phyloP scores from a whole-genome alignment of 2,888 invertebrate genomes.

The Yponomeuta plumbellus region DNA sequence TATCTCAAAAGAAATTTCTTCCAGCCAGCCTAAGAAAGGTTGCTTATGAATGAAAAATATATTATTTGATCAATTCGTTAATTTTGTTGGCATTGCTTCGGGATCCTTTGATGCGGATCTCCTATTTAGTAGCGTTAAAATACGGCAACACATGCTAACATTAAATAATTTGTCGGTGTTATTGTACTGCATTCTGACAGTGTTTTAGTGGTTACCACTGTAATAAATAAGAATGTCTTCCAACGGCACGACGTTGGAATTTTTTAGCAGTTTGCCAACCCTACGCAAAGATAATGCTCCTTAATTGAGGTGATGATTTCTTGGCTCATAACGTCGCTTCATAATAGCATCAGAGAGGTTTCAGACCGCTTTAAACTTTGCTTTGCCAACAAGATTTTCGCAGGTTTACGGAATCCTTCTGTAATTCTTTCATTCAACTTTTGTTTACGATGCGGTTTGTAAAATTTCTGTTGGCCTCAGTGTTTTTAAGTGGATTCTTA shows the following conservation, averaged over 20 bases:
- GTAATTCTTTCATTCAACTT: background rate
- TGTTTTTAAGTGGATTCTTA: background rate
- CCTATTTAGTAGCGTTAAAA: too few species aligned
- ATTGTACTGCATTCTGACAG: too few species aligned
- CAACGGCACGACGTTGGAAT: background rate
- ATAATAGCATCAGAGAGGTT: slow-evolving; percentile 6
- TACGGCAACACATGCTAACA: too few species aligned
- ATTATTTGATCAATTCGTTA: too few species aligned
- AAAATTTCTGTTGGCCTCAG: background rate
- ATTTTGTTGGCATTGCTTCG: too few species aligned
- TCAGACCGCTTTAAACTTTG: slow-evolving; percentile 7
- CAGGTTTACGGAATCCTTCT: background rate
- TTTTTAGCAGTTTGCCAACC: background rate
- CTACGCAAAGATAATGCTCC: background rate
- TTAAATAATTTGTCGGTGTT: too few species aligned
- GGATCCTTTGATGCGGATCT: too few species aligned
- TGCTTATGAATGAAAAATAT: too few species aligned
- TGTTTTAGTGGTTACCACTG: too few species aligned
- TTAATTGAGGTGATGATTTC: slow-evolving; percentile 10
- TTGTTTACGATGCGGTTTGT: background rate
- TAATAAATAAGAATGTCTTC: too few species aligned
- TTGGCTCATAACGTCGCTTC: slow-evolving; percentile 8
- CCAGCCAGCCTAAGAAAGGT: too few species aligned
- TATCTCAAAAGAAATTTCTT: too few species aligned
- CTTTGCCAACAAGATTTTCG: background rate